A percentile compares a stretch with the other conserved stretches of the same genome.
These are phyloP conservation scores for Brachypteracias leptosomus DNA, from an alignment of 2,113 vertebrate species.

Conservation along the genomic window DNA sequence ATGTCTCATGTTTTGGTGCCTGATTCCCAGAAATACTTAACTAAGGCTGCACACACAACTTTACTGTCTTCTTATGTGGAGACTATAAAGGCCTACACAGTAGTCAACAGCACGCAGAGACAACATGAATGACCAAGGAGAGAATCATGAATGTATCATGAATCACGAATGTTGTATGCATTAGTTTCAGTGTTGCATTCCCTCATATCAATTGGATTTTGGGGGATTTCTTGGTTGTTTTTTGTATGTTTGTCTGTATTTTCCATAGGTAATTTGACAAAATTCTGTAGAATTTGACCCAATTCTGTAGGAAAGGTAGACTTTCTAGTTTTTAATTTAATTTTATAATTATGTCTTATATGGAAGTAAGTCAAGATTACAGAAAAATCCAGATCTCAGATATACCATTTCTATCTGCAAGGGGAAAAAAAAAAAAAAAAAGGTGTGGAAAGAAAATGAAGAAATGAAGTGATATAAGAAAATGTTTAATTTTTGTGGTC, in stretches of 20 bases:
- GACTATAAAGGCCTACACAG: background rate
- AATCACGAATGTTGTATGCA: no score
- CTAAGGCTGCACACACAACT: background rate
- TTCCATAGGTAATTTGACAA: background rate
- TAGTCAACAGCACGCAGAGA: rapidly evolving
- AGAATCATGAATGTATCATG: background rate
- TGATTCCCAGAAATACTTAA: background rate
- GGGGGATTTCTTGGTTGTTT: rapidly evolving
- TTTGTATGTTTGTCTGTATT: background rate
- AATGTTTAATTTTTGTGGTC: background rate
- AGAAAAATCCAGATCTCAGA: background rate
- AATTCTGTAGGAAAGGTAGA: background rate
- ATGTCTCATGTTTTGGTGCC: background rate
- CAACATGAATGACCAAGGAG: background rate
- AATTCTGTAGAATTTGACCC: no score
- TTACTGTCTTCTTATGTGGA: background rate
- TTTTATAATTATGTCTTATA: background rate
- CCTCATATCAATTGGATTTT: background rate
- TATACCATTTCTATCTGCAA: background rate
- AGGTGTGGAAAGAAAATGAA: background rate
- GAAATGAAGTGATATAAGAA: background rate
- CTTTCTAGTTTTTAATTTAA: background rate
- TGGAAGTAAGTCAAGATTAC: background rate
- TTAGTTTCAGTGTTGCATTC: background rate
- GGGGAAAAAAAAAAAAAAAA: background rate